Base-by-base conservation (phyloP, 1,140 invertebrate genomes). In the Sipha flava region DNA sequence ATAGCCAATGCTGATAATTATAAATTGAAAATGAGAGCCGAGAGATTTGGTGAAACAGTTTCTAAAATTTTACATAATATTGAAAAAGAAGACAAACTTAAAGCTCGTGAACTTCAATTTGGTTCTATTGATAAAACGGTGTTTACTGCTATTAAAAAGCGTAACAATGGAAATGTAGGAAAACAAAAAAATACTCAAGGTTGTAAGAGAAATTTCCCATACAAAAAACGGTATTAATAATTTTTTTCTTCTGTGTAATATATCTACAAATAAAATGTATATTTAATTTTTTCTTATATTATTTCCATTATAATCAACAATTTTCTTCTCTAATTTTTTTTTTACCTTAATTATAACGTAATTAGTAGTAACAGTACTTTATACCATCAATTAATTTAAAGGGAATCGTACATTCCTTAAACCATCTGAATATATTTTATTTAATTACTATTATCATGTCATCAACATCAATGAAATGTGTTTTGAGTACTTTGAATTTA, bases 31-130 rank as follows among this genome's bases (percentile, higher is more conserved):
- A 37, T 57, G 73, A 77, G 73, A 40, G 73, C 73, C 26, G 49
- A 77, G 9, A 34, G 52, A 59, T 77, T 77, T 77, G 73, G 73
- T 37, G 52, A 57, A 77, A 77, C 73, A 1, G 52, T 77, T 37
- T 77, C 73, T 3, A 77, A 77, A 43, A 77, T 52, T 37, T 57
- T 75, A 14, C 72, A 75, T 59, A 52, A 77, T 59, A 52, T 77
- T 43, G 73, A 59, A 57, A 77, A 77, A 57, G 52, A 77, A 57
- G 73, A 77, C 16, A 77, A 77, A 59, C 73, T 77, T 29, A 77
- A 77, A 29, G 73, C 73, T 12, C 73, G 73, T 59, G 73, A 77
- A 57, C 73, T 77, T 59, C 73, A 52, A 18, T 77, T 77, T 59
- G 73, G 73, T 14, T 23, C 73, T n/a, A 77, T 77, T 43, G 73